These are phyloP conservation scores for Chrysoperla carnea DNA, from an alignment of 1,140 invertebrate species.

Conservation along the genomic window DNA sequence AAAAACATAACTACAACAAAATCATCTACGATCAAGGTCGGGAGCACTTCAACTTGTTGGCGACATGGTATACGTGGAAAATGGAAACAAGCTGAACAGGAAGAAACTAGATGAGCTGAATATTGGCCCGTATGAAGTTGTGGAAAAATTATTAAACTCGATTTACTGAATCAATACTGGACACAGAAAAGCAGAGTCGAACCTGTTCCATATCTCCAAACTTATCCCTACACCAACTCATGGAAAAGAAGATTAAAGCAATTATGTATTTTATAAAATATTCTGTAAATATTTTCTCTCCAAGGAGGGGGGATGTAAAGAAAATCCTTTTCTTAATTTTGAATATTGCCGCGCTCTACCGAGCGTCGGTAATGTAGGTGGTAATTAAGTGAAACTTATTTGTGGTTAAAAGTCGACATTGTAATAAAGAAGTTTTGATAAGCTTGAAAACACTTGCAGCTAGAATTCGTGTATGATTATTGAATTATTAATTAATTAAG, in stretches of 20 bases:
- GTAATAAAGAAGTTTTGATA: background rate
- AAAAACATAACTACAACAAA: conserved; percentile 11
- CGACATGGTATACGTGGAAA: conserved; percentile 10
- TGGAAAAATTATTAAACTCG: conserved; percentile 8
- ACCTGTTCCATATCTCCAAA: conserved; percentile 9
- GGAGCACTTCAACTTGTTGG: conserved; percentile 5
- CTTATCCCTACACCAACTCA: conserved; percentile 3
- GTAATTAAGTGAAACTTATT: background rate
- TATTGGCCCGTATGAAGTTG: conserved; percentile 9
- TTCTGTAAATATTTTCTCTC: background rate
- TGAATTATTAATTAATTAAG: background rate
- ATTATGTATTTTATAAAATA: background rate
- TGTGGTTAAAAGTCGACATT: no score
- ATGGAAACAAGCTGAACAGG: conserved; percentile 10
- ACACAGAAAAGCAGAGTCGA: conserved; percentile 7
- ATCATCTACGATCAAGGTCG: conserved; percentile 6
- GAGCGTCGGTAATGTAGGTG: background rate
- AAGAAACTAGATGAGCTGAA: conserved; percentile 10
- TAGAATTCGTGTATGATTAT: background rate
- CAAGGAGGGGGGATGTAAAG: background rate
- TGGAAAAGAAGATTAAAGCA: background rate
- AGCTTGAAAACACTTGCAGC: background rate
- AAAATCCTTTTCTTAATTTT: background rate
- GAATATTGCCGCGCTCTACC: background rate
- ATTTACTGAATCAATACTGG: conserved; percentile 9